A percentile compares a stretch with the other conserved stretches of the same genome.
Evolutionary conservation across 2,888 invertebrate genomes (phyloP).

Genomic region (Sericinus montela): DNA sequence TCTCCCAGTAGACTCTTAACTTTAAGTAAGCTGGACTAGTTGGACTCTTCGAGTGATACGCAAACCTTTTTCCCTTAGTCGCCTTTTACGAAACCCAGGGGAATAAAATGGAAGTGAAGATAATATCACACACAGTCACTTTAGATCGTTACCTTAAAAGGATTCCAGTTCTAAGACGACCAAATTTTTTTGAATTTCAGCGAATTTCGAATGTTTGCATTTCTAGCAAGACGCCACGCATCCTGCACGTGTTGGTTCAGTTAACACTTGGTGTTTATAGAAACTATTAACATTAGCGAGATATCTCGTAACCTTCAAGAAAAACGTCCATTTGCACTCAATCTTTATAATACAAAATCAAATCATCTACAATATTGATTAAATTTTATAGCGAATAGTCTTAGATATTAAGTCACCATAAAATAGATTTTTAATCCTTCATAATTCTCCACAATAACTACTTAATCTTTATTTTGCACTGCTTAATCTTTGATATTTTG

Average conservation of each 20-base stretch:
- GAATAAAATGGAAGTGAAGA: too few relatives aligned
- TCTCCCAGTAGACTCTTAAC: too few relatives aligned
- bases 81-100: too few relatives aligned
- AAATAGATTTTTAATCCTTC: too few relatives aligned
- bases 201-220: background rate
- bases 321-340: background rate
- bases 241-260: background rate
- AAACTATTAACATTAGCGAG: background rate
- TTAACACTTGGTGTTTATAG: conserved; percentile 11
- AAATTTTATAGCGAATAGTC: too few relatives aligned
- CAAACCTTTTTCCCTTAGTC: too few relatives aligned
- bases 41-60: too few relatives aligned
- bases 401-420: too few relatives aligned
- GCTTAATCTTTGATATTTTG: background rate
- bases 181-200: background rate
- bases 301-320: conserved; percentile 5
- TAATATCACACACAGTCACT: too few relatives aligned
- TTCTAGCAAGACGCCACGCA: background rate
- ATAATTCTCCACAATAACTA: too few relatives aligned
- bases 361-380: background rate
- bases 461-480: background rate
- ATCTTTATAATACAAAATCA: background rate
- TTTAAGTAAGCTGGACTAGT: too few relatives aligned
- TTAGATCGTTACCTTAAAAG: background rate
- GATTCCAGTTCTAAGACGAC: conserved; percentile 2